Base-by-base conservation (phyloP, 1,140 invertebrate species). In the Copidosoma floridanum region DNA sequence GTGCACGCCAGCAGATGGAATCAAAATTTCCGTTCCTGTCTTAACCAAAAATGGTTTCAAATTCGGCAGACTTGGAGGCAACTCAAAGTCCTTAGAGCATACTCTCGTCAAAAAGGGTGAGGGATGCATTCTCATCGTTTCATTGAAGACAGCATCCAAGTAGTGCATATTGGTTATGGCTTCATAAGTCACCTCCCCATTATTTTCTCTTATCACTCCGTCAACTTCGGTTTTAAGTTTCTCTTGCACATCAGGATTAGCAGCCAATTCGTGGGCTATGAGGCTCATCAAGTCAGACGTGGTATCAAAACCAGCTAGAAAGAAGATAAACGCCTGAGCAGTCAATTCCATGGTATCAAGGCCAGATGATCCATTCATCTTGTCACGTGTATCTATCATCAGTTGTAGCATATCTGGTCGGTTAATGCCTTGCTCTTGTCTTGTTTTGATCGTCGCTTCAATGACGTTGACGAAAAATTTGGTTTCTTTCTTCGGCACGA, bases 291-390 rank as follows among this genome's bases (percentile, higher is more conserved):
- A 75, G 0, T 82, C 84, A 1, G 87, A 83, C 0, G 86, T 86
- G 0, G 89, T 89, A 57, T 90, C 89, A 61, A 86, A 90, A 5
- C 88, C 88, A 2, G 86, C 88, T 7, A 88, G 71, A 59, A 89
- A 81, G 65, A 88, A 89, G 1, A 85, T 67, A 64, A 88, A 78
- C 0, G 82, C 80, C 54, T 88, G 86, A 2, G 83, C 81, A 0
- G 82, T 80, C 4, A 86, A 61, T n/a, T 79, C 61, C 0, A 71
- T 63, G 1, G 63, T 14, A 7, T 69, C 57, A 1, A 73, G 47
- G 37, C 40, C 8, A 55, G n/a, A 23, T 57, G 47, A 5, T 41
- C 32, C 61, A 20, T 44, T 54, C 0, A 4, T 14, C 55, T 64
- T 61, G 26, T 64, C 44, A 55, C 61, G 60, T 1, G 73, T 68